Base-by-base conservation (phyloP, 2,113 vertebrate genomes). In the Rhineura floridana region DNA sequence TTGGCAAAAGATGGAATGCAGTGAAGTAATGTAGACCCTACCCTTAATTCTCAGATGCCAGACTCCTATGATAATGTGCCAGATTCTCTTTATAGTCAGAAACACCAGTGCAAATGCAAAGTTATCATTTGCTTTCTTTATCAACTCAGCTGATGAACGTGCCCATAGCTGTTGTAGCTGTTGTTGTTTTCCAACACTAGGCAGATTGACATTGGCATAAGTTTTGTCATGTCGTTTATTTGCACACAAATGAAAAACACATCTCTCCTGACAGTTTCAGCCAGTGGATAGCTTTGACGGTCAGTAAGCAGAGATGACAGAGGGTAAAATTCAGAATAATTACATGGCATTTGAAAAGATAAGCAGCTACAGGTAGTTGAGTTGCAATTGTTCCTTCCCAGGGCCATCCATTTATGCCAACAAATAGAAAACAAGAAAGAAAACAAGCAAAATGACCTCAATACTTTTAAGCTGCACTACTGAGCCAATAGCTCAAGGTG, bases 251-350 rank as follows among this genome's bases (percentile, higher is more conserved):
- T 85, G 55, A 81, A 81, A 81, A 89, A 86, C 59, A 86, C 46
- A 75, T 86, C 79, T 81, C 36, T 89, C 59, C n/a, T 89, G 69
- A 89, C 84, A 82, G 83, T 75, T 86, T 86, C 55, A 86, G 83
- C 59, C 12, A 59, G 55, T 25, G 42, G 59, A 81, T 81, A 76
- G n/a, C 70, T 86, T 89, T 89, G 88, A 89, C n/a, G 46, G 78
- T 42, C 84, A 89, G 55, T 86, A 75, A 81, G 79, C 28, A 67
- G 55, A 86, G 28, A 86, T 82, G 84, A 89, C 78, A 89, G 78
- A 81, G 46, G 55, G 70, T 90, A 86, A 13, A 2, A 80, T 84
- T 88, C 30, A 1, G 4, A 62, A 3, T 87, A 50, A 65, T 76
- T 89, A 81, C 12, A 76, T 67, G 65, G 0, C 2, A 39, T 17